Evolutionary conservation across 2,797 vertebrate species (phyloP).

Genomic region (Coranthus polyacanthus): DNA sequence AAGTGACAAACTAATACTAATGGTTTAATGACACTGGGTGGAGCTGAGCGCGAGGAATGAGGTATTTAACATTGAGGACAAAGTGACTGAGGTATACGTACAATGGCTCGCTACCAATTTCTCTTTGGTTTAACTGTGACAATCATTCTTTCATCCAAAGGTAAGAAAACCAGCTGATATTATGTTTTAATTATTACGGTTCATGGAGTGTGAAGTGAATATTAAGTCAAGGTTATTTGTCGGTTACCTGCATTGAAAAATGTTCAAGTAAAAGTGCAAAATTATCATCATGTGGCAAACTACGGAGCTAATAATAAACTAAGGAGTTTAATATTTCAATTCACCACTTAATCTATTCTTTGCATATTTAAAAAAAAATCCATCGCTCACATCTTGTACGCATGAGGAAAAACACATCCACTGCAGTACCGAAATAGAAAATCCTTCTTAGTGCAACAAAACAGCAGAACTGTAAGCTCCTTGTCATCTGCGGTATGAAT

Average conservation of each 20-base stretch:
- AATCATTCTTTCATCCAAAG: constrained; percentile 20
- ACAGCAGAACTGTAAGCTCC: not conserved
- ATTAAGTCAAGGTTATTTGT: no score
- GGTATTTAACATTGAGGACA: not conserved
- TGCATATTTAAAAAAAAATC: not conserved
- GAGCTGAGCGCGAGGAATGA: not conserved
- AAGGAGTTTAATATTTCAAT: no score
- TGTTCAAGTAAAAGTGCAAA: no score
- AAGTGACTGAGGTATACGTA: not conserved
- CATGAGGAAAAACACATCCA: not conserved
- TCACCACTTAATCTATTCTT: no score
- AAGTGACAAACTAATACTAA: no score
- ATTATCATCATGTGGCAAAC: no score
- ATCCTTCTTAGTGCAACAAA: not conserved
- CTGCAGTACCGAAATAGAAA: not conserved
- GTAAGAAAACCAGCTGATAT: constrained; percentile 20
- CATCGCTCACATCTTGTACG: not conserved
- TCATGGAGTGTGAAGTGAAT: no score
- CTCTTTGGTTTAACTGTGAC: not conserved
- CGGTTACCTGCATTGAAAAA: no score
- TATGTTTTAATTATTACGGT: not conserved
- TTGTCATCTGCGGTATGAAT: not conserved
- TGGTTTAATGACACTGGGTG: not conserved
- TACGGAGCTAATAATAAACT: no score
- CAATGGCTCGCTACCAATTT: constrained; percentile 40